Base-by-base conservation (phyloP, 2,888 invertebrate species). In the Corbicula japonica region DNA sequence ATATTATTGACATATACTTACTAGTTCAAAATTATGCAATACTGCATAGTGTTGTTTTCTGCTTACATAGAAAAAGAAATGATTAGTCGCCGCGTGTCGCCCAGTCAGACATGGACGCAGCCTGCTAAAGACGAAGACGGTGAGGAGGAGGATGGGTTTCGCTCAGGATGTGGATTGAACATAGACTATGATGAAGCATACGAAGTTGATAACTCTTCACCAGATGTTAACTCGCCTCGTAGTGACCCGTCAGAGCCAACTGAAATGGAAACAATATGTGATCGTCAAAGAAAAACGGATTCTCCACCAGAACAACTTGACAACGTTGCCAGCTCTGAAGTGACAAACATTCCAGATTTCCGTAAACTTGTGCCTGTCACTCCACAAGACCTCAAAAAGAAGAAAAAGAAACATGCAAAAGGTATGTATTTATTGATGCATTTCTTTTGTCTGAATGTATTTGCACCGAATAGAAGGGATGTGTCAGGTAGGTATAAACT, bases 101-200 rank as follows among this genome's bases (percentile, higher is more conserved):
- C 71, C 38, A 66, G 52, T 66, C 58, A 71, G 23, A 65, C 38
- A 76, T 72, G 71, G 76, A 71, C 65, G 65, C 60, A 69, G 48
- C 62, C 61, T 54, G 41, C 26, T 41, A 61, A 65, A 44, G 54
- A 50, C 21, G 76, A 71, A 5, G 71, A 71, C n/a, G 63, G 63
- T 28, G 83, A 80, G 44, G 84, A 84, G 46, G 83, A 83, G 58
- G 83, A 76, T 34, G 83, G 77, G 18, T 62, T 76, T n/a, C 76
- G 80, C 26, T 76, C 76, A 10, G 83, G 83, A 18, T 54, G 74
- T 35, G 76, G 78, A 44, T 63, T 80, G 38, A 76, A 78, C 41
- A 34, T 83, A 23, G 83, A 88, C n/a, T 89, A 83, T 62, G 90
- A 90, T 69, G 88, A 89, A 65, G 89, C 83, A 6, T 78, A 86